Base-by-base conservation (phyloP, 2,888 invertebrate species). In the Drosophila pseudotalamancana region DNA sequence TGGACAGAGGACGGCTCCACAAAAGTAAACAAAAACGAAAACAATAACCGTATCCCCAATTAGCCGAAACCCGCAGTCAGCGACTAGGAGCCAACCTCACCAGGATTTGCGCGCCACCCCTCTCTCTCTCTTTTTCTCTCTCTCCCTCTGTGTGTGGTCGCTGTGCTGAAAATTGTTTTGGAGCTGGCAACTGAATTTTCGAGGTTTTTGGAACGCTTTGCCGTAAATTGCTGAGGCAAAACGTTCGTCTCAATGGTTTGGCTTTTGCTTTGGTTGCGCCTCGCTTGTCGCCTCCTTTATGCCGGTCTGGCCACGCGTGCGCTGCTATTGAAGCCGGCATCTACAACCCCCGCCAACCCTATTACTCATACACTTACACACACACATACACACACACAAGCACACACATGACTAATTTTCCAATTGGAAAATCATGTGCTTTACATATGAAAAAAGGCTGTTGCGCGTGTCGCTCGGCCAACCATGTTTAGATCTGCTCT, bases 381-480 rank as follows among this genome's bases (percentile, higher is more conserved):
- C 21, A 29, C 11, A 27, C n/a, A 25, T 11, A n/a, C n/a, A 16
- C 19, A 32, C 11, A 39, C 45, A 35, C 19, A 54, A 37, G 49
- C 46, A 63, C 45, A 83, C 80, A 84, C 67, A 70, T 61, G 79
- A 87, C 88, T 87, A 87, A 83, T 83, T 83, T 83, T 85, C 83
- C 83, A 87, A 83, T 83, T 87, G 83, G 83, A 85, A 87, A 87
- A 81, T 87, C 83, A 82, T 86, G 88, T 87, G 79, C 86, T 83
- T 83, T 83, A 83, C 83, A 83, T 83, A 87, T 69, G 85, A 73
- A 68, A 43, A 76, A 77, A 69, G 74, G 45, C 74, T 72, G 83
- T 87, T 81, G 81, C 81, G 81, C 81, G 87, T 81, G 81, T 81
- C 81, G 81, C 86, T 81, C 87, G 81, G 87, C 81, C 81, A 81